Evolutionary conservation across 2,113 vertebrate species (phyloP), one percentile per base, ranked within the genome.

Genomic region (Australoheros scitulus): DNA sequence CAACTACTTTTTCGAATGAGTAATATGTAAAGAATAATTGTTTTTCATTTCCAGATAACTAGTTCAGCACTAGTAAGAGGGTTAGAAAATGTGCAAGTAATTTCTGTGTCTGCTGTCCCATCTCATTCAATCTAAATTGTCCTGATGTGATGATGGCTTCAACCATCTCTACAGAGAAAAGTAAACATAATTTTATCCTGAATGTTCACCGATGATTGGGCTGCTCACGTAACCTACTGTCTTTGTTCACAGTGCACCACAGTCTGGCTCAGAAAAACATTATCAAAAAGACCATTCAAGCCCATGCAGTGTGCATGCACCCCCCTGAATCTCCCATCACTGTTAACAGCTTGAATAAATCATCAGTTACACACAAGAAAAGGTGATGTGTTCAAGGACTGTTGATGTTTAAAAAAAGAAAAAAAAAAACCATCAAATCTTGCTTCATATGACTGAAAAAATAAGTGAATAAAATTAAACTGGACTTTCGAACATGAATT

Each of bases 171-270:
- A 6, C 55, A 68, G 56, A 79, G 59, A 43, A 36, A 85, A 74
- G 78, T 20, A n/a, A 88, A 61, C 11, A 18, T 47, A 24, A 24
- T 80, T 61, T 65, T 14, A 43, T 17, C 9, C 6, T 5, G 20
- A n/a, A 36, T 79, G 58, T 60, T 81, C 72, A n/a, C 17, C 1
- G 3, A 29, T 3, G n/a, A 88, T 81, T 79, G 47, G 58, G 11
- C 82, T 74, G 72, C 65, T 75, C 52, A 57, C 36, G 20, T 84
- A 77, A 89, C 65, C 78, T 68, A 14, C 29, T 2, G 22, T 61
- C 26, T 89, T 87, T 88, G 74, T 87, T 85, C 57, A 7, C 57
- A 11, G 57, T 50, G 0, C 61, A 74, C 55, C 38, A 75, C 83
- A 79, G 79, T 7, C 57, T n/a, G 14, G 47, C 82, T 72, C 47